Percentiles rank a stretch among this genome's conserved stretches.
Conservation (phyloP, 2,113 vertebrate species). For the Echinops telfairi region DNA sequence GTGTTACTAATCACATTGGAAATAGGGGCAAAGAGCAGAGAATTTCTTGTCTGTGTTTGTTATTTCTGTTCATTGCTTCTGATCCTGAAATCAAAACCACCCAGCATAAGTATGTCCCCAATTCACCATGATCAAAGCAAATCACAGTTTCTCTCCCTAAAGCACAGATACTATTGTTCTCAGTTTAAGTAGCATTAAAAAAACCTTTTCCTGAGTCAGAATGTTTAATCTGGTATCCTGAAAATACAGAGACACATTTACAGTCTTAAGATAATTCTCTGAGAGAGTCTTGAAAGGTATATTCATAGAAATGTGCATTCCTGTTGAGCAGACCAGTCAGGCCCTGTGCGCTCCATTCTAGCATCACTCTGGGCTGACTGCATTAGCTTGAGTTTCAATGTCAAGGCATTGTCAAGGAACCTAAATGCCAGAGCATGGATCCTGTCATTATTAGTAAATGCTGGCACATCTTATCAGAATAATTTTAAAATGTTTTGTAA, state of each 20-base stretch:
- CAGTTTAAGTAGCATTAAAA: not conserved
- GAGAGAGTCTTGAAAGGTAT: not conserved
- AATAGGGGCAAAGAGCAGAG: not conserved
- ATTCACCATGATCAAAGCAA: slow-evolving; percentile 37
- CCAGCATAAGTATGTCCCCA: not conserved
- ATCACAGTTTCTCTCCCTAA: not conserved
- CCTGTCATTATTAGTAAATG: not conserved
- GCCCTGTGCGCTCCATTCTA: not conserved
- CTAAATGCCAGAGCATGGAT: not conserved
- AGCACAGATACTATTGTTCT: not conserved
- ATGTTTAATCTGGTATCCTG: not conserved
- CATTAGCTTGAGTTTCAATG: not conserved
- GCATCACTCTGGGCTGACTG: not conserved
- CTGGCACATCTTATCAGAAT: not conserved
- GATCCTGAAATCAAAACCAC: slow-evolving; percentile 46
- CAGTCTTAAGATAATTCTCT: not conserved
- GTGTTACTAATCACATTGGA: slow-evolving; percentile 8
- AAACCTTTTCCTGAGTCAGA: not conserved
- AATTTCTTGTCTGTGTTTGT: not conserved
- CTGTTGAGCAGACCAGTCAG: not conserved
- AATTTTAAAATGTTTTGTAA: slow-evolving; percentile 5
- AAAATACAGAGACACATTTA: slow-evolving; percentile 33
- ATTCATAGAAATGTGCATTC: not conserved
- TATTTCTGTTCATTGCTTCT: slow-evolving; percentile 44
- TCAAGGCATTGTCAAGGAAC: not conserved